A percentile compares a stretch with the other conserved stretches of the same genome.
These are phyloP conservation scores for Andrena cerasifolii DNA, from an alignment of 1,140 invertebrate genomes.

Conservation along the genomic window DNA sequence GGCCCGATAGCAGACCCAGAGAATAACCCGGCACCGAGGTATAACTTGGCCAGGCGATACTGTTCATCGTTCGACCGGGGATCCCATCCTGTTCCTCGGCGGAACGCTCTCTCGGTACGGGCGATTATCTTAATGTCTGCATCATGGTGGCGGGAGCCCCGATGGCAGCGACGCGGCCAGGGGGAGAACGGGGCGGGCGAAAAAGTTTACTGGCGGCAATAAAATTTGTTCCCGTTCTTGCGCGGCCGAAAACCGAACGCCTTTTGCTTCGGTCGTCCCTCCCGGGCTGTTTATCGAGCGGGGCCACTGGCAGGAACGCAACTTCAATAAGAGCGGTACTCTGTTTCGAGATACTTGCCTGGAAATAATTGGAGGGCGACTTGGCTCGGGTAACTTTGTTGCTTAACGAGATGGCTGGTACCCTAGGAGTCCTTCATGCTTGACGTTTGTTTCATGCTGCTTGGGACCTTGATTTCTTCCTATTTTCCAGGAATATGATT, in stretches of 20 bases:
- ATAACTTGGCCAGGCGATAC: neutral
- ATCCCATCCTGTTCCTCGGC: conserved; percentile 22
- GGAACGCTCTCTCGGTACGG: conserved; percentile 30
- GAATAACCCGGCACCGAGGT: conserved; percentile 37
- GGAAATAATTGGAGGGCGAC: too few relatives aligned
- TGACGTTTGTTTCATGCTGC: too few relatives aligned
- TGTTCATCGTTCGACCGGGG: conserved; percentile 1
- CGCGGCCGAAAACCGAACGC: neutral
- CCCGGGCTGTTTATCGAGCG: neutral
- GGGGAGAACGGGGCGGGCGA: neutral
- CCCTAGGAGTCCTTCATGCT: too few relatives aligned
- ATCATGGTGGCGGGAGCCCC: conserved; percentile 36
- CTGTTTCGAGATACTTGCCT: too few relatives aligned
- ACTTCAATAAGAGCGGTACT: too few relatives aligned
- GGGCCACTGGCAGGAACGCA: too few relatives aligned
- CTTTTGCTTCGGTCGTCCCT: neutral
- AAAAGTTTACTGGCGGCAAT: conserved; percentile 38
- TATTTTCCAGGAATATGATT: too few relatives aligned
- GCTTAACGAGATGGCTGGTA: too few relatives aligned
- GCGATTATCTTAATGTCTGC: conserved; percentile 68
- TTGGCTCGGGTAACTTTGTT: too few relatives aligned
- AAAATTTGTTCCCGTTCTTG: conserved; percentile 33
- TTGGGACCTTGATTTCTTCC: too few relatives aligned
- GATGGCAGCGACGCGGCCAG: conserved; percentile 13
- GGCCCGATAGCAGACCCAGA: conserved; percentile 33